Base-by-base conservation (phyloP, 2,797 vertebrate genomes). In the Syngnathus acus region DNA sequence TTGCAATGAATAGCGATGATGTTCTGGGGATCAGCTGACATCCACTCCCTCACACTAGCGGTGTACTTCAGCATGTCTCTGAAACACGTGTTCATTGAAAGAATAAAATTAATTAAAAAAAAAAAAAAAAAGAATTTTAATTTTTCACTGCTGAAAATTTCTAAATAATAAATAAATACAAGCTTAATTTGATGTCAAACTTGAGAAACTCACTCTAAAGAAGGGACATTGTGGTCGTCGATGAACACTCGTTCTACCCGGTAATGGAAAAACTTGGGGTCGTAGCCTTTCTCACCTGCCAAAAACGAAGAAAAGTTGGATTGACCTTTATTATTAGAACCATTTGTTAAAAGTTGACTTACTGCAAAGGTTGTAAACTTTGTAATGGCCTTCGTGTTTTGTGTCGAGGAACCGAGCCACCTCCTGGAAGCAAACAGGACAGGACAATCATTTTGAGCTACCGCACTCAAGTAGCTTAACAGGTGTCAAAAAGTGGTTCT, bases 311-410 rank as follows among this genome's bases (percentile, higher is more conserved):
- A 55, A 9, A 26, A 14, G 9, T 53, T 54, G 6, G 0, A 26
- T 54, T 26, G 19, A 51, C 19, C 21, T n/a, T n/a, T 21, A 43
- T 43, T 43, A 43, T 43, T 43, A 43, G 42, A 43, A 43, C 42
- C 42, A 9, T 43, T 43, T 32, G 32, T 32, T 32, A 4, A 19
- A 51, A 42, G 38, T 6, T 23, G 65, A 95, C 95, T 91, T 90
- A 98, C 96, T 97, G 92, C 97, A 99, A n/a, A 99, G 92, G 84
- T 98, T 99, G 84, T 96, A 99, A 74, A 99, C 94, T 91, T 86
- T 94, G 84, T 98, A 99, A 78, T 94, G 94, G 69, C 87, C 89
- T 73, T 78, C 82, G 50, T 99, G 97, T 85, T 97, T 99, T 40
- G 91, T 89, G 77, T 99, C 95, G 32, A 99, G 87, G 84, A 99